phyloP scores from a whole-genome alignment of 2,888 invertebrate genomes.

The Tachina fera region DNA sequence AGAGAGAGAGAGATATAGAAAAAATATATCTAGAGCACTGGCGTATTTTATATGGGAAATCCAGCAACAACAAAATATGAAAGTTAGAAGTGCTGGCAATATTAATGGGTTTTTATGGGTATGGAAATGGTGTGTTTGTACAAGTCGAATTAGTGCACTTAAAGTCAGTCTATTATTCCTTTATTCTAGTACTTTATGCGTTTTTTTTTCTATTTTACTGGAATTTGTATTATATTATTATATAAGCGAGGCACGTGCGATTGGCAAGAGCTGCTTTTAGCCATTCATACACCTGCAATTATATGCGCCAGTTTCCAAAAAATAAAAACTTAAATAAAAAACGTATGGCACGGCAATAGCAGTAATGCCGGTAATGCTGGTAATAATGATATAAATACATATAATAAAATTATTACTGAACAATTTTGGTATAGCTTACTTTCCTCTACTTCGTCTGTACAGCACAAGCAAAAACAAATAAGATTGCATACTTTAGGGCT shows the following conservation, averaged over 20 bases:
- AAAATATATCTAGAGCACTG: conserved; percentile 38
- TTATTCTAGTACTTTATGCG: conserved; percentile 15
- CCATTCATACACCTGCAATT: conserved; percentile 63
- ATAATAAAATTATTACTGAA: conserved; percentile 60
- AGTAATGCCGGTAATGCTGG: background rate
- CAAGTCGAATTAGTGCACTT: conserved; percentile 48
- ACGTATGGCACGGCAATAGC: conserved; percentile 3
- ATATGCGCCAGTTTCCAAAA: conserved; percentile 6
- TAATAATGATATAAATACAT: background rate
- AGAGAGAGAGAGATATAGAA: background rate
- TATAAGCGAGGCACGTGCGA: conserved; percentile 60
- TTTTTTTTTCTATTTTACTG: background rate
- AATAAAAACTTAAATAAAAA: background rate
- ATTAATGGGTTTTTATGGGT: conserved; percentile 32
- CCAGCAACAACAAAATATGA: conserved; percentile 4
- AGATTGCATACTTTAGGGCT: conserved; percentile 35
- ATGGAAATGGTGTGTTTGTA: conserved; percentile 13
- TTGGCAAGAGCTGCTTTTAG: conserved; percentile 55
- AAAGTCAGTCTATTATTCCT: conserved; percentile 49
- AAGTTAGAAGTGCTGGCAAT: conserved; percentile 53
- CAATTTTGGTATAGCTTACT: conserved; percentile 6
- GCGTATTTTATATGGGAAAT: conserved; percentile 1
- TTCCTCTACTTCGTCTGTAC: background rate
- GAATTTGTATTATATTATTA: conserved; percentile 45
- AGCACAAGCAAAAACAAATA: background rate